Percentiles rank a stretch among this genome's conserved stretches.
phyloP scores from a whole-genome alignment of 2,888 invertebrate genomes.

The Drosophila differens region DNA sequence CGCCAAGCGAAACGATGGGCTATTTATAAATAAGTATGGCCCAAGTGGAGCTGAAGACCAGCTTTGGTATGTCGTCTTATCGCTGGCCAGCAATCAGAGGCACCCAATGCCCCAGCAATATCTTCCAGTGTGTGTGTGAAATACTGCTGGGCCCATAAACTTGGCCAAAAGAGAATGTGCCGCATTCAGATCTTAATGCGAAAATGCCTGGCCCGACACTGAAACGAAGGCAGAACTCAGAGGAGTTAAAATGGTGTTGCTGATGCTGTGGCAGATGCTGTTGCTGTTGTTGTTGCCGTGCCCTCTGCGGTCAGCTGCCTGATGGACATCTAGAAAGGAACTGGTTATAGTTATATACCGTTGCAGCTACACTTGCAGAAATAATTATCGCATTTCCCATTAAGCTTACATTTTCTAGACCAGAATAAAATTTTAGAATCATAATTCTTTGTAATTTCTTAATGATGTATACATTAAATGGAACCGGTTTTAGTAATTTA shows the following conservation, averaged over 20 bases:
- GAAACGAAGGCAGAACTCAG: conserved; percentile 22
- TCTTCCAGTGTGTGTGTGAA: conserved; percentile 56
- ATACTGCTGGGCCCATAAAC: conserved; percentile 69
- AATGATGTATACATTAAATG: conserved; percentile 62
- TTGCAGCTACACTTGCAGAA: conserved; percentile 40
- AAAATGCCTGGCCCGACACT: conserved; percentile 48
- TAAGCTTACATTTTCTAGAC: background rate
- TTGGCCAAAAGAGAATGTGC: conserved; percentile 76
- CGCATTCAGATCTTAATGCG: conserved; percentile 71
- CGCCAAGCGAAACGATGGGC: conserved; percentile 52
- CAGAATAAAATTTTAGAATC: background rate
- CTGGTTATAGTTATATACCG: conserved; percentile 71
- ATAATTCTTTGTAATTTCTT: background rate
- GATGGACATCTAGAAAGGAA: conserved; percentile 69
- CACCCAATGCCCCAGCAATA: conserved; percentile 21
- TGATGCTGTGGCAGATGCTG: conserved; percentile 43
- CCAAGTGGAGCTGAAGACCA: conserved; percentile 46
- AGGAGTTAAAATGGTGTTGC: conserved; percentile 42
- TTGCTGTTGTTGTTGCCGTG: conserved; percentile 53
- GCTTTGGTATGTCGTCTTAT: conserved; percentile 76
- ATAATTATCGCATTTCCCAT: background rate
- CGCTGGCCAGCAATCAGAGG: conserved; percentile 68
- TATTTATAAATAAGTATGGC: conserved; percentile 65
- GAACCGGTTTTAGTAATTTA: conserved; percentile 65
- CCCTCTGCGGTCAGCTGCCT: conserved; percentile 79